Conservation (phyloP, 2,797 vertebrate genomes). For the Takifugu ocellatus region DNA sequence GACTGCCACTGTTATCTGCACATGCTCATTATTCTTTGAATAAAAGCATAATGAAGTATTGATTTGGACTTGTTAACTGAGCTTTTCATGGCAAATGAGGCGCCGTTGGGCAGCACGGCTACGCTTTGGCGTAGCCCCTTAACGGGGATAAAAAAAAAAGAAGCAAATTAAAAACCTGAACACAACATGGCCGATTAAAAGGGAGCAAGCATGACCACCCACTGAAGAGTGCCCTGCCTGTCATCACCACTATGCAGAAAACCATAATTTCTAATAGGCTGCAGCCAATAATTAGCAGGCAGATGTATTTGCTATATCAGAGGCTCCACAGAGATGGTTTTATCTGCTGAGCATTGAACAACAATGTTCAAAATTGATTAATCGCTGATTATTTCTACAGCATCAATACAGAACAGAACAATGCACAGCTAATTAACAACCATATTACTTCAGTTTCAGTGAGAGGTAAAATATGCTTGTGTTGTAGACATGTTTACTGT, state of each 20-base stretch:
- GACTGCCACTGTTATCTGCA: no score
- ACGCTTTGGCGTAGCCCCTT: neutral
- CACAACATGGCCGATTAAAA: neutral
- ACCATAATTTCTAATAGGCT: conserved; percentile 26
- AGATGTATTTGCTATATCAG: conserved; percentile 40
- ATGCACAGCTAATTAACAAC: conserved; percentile 19
- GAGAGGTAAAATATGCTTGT: conserved; percentile 4
- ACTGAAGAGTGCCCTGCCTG: conserved; percentile 14
- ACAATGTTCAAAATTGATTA: conserved; percentile 55
- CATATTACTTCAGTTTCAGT: conserved; percentile 18
- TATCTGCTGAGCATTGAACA: conserved; percentile 52
- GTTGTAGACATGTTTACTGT: neutral
- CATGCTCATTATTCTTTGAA: no score
- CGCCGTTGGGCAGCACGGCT: neutral
- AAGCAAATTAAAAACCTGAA: neutral
- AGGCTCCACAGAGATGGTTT: conserved; percentile 49
- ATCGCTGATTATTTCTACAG: conserved; percentile 25
- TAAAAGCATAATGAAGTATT: neutral
- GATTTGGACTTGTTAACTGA: neutral
- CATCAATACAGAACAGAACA: conserved; percentile 29
- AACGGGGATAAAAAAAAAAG: neutral
- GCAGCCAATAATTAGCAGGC: conserved; percentile 64
- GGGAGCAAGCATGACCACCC: neutral
- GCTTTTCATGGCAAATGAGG: neutral
- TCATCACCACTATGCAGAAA: conserved; percentile 20